These are phyloP conservation scores for Teinopalpus imperialis DNA, from an alignment of 2,888 invertebrate species.

Conservation along the genomic window DNA sequence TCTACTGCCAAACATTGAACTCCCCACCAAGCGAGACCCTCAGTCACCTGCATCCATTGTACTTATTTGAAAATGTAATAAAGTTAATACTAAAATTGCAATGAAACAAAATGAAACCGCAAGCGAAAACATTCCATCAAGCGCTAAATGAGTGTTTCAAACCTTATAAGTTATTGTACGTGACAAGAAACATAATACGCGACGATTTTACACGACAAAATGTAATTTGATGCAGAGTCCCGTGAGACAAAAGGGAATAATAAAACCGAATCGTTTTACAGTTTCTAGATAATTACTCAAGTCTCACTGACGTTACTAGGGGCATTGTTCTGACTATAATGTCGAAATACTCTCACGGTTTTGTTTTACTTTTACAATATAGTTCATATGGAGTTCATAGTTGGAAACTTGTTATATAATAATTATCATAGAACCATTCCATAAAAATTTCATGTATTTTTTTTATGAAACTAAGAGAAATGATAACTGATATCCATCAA, in stretches of 20 bases:
- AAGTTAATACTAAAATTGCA: too few relatives aligned
- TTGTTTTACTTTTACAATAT: constrained; percentile 6
- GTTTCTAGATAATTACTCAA: constrained; percentile 18
- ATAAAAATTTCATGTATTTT: too few relatives aligned
- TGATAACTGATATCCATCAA: too few relatives aligned
- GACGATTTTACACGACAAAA: constrained; percentile 42
- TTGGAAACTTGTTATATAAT: too few relatives aligned
- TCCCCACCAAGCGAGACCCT: too few relatives aligned
- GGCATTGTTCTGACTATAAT: neutral
- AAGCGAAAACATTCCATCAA: constrained; percentile 6
- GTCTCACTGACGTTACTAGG: constrained; percentile 6
- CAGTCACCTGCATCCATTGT: too few relatives aligned
- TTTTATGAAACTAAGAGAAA: too few relatives aligned
- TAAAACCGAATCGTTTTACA: constrained; percentile 19
- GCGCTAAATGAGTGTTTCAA: constrained; percentile 23
- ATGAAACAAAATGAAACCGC: too few relatives aligned
- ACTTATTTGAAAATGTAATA: too few relatives aligned
- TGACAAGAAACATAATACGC: constrained; percentile 42
- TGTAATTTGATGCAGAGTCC: constrained; percentile 41
- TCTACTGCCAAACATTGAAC: too few relatives aligned
- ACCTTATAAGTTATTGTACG: constrained; percentile 34
- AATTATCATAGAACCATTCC: too few relatives aligned
- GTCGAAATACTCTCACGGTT: constrained; percentile 10
- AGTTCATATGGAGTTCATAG: neutral
- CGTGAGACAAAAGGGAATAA: constrained; percentile 34